phyloP scores from a whole-genome alignment of 2,113 vertebrate genomes.

The Vombatus ursinus region DNA sequence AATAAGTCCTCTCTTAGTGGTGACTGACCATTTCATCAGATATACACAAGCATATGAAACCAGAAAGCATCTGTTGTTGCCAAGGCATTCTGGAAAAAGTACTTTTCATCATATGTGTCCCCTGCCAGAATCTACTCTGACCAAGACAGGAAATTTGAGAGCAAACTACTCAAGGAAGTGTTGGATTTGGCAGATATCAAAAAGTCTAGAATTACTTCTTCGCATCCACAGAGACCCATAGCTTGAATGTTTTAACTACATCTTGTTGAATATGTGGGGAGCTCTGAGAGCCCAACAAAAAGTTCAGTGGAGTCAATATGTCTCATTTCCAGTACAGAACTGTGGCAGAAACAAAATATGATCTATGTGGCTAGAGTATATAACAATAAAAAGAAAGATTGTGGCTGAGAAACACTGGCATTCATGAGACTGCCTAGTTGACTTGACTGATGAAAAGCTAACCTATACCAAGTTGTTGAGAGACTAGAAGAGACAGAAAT shows the following conservation, averaged over 20 bases:
- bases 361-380: neutral
- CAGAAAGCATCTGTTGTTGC: neutral
- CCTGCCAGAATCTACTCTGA: neutral
- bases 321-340: neutral
- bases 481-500: neutral
- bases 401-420: neutral
- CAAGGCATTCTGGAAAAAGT: neutral
- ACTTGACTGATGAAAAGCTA: neutral
- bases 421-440: neutral
- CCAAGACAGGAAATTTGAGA: neutral
- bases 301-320: neutral
- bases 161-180: neutral
- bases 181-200: neutral
- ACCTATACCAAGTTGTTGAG: neutral
- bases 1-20: neutral
- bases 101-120: neutral
- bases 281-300: neutral
- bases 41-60: neutral
- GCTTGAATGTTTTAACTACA: neutral
- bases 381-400: neutral
- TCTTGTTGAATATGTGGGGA: neutral
- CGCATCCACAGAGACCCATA: neutral
- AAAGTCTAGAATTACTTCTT: neutral
- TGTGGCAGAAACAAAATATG: neutral
- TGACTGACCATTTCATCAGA: neutral